Evolutionary conservation across 2,113 vertebrate genomes (phyloP).

Genomic region (Circaetus cinerascens): DNA sequence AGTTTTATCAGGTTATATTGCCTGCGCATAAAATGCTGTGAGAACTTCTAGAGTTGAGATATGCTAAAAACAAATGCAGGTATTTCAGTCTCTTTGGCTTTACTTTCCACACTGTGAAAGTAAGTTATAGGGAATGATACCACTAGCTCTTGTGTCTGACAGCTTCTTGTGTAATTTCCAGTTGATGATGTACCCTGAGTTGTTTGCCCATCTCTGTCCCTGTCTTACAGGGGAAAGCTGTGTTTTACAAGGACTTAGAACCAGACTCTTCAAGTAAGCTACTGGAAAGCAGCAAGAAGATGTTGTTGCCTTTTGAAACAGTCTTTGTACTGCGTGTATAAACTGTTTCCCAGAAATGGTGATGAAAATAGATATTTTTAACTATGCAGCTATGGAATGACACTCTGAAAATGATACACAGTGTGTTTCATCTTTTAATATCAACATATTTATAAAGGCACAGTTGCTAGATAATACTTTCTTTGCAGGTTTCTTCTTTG

Average conservation of each 20-base stretch:
- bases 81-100: neutral
- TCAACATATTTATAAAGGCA: neutral
- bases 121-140: neutral
- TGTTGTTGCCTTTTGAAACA: neutral
- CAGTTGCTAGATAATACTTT: neutral
- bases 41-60: neutral
- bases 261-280: neutral
- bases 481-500: neutral
- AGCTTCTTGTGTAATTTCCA: neutral
- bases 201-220: neutral
- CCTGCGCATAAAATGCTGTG: neutral
- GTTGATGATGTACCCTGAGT: neutral
- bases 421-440: neutral
- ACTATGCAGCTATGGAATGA: neutral
- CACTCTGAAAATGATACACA: neutral
- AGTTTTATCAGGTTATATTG: neutral
- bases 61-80: neutral
- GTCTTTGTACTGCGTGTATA: neutral
- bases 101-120: neutral
- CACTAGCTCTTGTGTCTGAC: neutral
- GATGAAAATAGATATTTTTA: slow-evolving; percentile 15
- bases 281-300: neutral
- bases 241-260: neutral
- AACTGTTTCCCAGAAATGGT: neutral
- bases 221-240: neutral